These are phyloP conservation scores for Pseudolaguvia tuberculata DNA, from an alignment of 2,113 vertebrate genomes.

Conservation along the genomic window DNA sequence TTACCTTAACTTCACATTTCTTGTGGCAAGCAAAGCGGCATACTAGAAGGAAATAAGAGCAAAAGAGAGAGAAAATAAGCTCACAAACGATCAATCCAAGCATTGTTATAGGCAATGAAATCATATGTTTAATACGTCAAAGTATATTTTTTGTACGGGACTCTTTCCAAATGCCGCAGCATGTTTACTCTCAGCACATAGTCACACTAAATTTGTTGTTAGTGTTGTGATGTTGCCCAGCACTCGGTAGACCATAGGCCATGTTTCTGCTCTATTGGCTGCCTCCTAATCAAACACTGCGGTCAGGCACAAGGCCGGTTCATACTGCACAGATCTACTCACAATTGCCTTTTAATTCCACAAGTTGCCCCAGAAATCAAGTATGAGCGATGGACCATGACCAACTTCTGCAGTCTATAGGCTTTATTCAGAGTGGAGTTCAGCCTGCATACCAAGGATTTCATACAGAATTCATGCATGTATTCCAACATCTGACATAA, in stretches of 20 bases:
- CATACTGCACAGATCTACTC: slow-evolving; percentile 2
- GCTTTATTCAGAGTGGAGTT: background rate
- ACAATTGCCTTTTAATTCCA: background rate
- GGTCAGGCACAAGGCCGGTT: slow-evolving; percentile 11
- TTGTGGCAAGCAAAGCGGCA: slow-evolving; percentile 85
- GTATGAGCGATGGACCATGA: background rate
- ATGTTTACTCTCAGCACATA: slow-evolving; percentile 56
- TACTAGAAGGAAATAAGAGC: slow-evolving; percentile 60
- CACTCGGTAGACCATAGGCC: slow-evolving; percentile 22
- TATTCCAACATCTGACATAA: background rate
- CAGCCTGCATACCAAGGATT: background rate
- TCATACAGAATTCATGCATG: background rate
- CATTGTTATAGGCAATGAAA: slow-evolving; percentile 31
- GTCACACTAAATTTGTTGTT: slow-evolving; percentile 54
- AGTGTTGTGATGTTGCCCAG: slow-evolving; percentile 32
- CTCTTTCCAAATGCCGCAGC: slow-evolving; percentile 41
- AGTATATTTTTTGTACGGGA: slow-evolving; percentile 40
- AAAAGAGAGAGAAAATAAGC: slow-evolving; percentile 17
- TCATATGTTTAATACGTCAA: slow-evolving; percentile 30
- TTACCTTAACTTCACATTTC: slow-evolving; percentile 93
- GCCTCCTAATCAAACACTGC: slow-evolving; percentile 22
- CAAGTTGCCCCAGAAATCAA: background rate
- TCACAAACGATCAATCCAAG: slow-evolving; percentile 26
- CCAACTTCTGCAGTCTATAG: background rate
- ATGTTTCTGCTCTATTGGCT: slow-evolving; percentile 31